Base-by-base conservation (phyloP, 2,888 invertebrate genomes). In the Drosophila affinis region DNA sequence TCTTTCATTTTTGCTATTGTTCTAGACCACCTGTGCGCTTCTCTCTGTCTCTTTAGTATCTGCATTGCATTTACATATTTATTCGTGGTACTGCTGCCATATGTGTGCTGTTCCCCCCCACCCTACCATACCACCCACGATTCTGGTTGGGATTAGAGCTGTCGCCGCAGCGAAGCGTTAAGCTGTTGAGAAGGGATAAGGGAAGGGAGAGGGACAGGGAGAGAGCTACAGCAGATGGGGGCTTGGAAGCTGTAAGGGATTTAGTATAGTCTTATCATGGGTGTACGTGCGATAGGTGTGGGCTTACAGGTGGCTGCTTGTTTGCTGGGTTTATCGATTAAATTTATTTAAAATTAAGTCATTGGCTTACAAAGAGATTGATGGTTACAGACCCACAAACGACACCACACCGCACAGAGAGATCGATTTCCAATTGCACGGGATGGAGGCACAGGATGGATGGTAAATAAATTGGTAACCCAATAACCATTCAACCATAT, bases 41-140 rank as follows among this genome's bases (percentile, higher is more conserved):
- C 44, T 72, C 39, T 48, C 49, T 27, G 52, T 27, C 51, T 21
- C 24, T 32, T 44, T 32, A 32, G 21, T 68, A 55, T 62, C 58
- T 51, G 84, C 72, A 73, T 88, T 84, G 78, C 57, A 87, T 84
- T 87, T 88, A 75, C 87, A 87, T 84, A 87, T 81, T 75, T 75
- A 61, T 73, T 56, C 78, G 70, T 58, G 58, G 14, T 58, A 49
- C 53, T 46, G 52, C 49, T 48, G 9, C 48, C 53, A 62, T 55
- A 47, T 62, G 46, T 61, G 52, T n/a, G 39, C 17, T 24, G 18
- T 21, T 32, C 10, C 39, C 27, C 52, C 47, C 39, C 24, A 45
- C 18, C 46, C 29, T 48, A n/a, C 46, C 17, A 51, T 55, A 46
- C 32, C 21, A 21, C 32, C 39, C 39, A 7, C 7, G 39, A 7